Evolutionary conservation across 2,888 invertebrate species (phyloP), one percentile per base, ranked within the genome.

Genomic region (Cerastoderma edule): DNA sequence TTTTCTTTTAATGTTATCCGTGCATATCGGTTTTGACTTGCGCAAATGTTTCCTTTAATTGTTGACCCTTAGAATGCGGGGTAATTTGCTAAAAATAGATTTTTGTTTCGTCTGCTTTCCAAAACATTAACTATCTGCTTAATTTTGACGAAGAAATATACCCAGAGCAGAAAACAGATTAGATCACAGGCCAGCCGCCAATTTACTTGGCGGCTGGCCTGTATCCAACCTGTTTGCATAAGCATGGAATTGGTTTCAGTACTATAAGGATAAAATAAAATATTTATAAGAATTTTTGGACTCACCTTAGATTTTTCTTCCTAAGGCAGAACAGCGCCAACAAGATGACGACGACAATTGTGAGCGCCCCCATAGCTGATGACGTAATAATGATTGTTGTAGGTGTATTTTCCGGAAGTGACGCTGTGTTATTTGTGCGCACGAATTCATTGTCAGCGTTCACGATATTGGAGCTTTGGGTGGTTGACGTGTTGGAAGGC

Each of bases 341-440:
- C 4, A 60, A 24, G 13, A 60, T 27, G 1, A 39, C 33, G 1
- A 33, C 60, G 1, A 60, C 39, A 24, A 60, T 13, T 8, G 39
- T 13, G 8, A 24, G 2, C 5, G 39, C 39, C 0, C 22, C 22
- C 35, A 60, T 39, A 13, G 33, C n/a, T 35, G 65, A 46, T 48
- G 65, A 44, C 4, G 48, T 33, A n/a, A 65, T 46, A n/a, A 65
- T 46, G 27, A 65, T 46, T 46, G 65, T 65, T 30, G 46, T 48
- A 33, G 30, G 32, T 32, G 46, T 28, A 48, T 35, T 65, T 0
- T 48, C 46, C 28, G 65, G 65, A 65, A 30, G 30, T 65, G 48
- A 46, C 48, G 65, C 39, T 13, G 22, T 63, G 39, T 16, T 32
- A 13, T 53, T 22, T n/a, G 53, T 1, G 53, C 28, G n/a, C n/a